phyloP scores from a whole-genome alignment of 1,140 invertebrate species.

The Dreissena polymorpha region DNA sequence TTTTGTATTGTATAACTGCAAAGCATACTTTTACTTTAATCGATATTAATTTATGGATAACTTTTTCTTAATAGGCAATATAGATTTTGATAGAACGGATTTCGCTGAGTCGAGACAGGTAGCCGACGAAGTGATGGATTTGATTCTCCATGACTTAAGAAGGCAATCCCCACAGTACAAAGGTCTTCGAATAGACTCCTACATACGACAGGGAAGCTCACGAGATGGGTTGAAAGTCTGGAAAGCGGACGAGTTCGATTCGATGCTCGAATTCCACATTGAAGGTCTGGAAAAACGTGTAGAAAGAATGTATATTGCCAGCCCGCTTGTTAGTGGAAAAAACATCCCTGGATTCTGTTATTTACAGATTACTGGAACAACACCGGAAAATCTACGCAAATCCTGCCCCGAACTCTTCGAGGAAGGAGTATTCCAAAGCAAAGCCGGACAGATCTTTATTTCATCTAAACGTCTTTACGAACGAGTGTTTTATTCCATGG shows the following conservation, averaged over 20 bases:
- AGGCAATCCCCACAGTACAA: conserved; percentile 3
- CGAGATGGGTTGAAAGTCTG: conserved; percentile 51
- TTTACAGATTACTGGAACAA: not conserved
- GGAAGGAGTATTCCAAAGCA: conserved; percentile 8
- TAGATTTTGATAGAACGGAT: conserved; percentile 30
- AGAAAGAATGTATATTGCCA: no score
- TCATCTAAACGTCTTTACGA: conserved; percentile 25
- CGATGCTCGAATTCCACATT: conserved; percentile 29
- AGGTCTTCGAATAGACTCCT: conserved; percentile 25
- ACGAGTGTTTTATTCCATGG: conserved; percentile 21
- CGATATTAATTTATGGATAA: no score
- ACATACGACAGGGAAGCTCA: conserved; percentile 43
- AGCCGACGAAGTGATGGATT: conserved; percentile 21
- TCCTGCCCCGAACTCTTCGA: conserved; percentile 16
- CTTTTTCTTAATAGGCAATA: conserved; percentile 22
- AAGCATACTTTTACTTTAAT: no score
- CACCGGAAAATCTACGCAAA: not conserved
- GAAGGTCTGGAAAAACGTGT: conserved; percentile 11
- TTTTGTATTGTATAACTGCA: no score
- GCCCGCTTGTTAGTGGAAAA: not conserved
- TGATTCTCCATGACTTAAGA: conserved; percentile 20
- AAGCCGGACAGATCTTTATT: not conserved
- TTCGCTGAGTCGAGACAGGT: conserved; percentile 25
- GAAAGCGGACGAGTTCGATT: conserved; percentile 40
- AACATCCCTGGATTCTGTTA: conserved; percentile 31